A percentile compares a stretch with the other conserved stretches of the same genome.
These are phyloP conservation scores for Dynastes hyllus DNA, from an alignment of 2,888 invertebrate species.

Conservation along the genomic window DNA sequence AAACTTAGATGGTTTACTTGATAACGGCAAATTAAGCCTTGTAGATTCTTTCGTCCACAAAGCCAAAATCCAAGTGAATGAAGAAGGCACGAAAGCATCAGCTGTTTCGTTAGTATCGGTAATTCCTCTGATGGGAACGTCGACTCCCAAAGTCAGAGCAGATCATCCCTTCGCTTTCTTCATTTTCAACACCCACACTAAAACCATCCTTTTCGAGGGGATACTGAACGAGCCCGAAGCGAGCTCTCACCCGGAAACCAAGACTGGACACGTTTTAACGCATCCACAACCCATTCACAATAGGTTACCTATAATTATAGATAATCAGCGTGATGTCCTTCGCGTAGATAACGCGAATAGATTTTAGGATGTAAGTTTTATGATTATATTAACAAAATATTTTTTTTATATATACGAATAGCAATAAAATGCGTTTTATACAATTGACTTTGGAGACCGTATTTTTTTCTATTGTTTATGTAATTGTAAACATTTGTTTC, in stretches of 20 bases:
- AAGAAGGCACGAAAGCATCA: conserved; percentile 79
- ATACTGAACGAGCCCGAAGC: conserved; percentile 63
- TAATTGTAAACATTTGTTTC: neutral
- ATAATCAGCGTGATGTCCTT: neutral
- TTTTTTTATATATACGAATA: conserved; percentile 33
- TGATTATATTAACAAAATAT: neutral
- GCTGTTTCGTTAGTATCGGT: conserved; percentile 76
- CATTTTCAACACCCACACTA: conserved; percentile 75
- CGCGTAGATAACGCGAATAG: neutral
- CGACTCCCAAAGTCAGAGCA: conserved; percentile 72
- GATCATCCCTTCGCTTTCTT: conserved; percentile 80
- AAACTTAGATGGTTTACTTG: conserved; percentile 75
- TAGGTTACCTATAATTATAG: conserved; percentile 5
- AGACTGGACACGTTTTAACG: conserved; percentile 1
- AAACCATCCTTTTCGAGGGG: conserved; percentile 78
- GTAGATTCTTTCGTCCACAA: conserved; percentile 77
- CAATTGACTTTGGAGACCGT: neutral
- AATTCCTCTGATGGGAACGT: conserved; percentile 76
- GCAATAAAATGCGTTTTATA: conserved; percentile 27
- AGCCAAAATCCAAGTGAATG: conserved; percentile 78
- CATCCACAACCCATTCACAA: conserved; percentile 17
- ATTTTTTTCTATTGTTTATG: neutral
- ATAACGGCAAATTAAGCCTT: conserved; percentile 63
- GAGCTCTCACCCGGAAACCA: neutral
- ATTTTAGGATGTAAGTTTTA: neutral